Base-by-base conservation (phyloP, 2,888 invertebrate species). In the Eurytoma adleriae region DNA sequence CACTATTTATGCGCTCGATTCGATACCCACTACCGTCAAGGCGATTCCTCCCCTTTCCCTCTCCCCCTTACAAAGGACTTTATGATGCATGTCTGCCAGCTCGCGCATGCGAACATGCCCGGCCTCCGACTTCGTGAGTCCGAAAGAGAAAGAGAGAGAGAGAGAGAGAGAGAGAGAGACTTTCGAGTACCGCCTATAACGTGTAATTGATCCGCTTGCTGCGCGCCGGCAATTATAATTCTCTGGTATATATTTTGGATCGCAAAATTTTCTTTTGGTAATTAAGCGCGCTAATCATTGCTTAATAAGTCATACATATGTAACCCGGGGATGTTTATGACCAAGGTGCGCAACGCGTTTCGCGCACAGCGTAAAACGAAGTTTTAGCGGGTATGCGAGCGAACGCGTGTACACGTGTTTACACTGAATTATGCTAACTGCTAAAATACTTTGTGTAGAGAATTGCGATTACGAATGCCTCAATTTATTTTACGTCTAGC, bases 1-100 rank as follows among this genome's bases (percentile, higher is more conserved):
- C 87, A 86, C 86, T 87, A 85, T 88, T 88, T 87, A 88, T 87
- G 88, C 86, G 83, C 84, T 82, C 84, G 83, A 70, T 83, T 78
- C 76, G 75, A 76, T 81, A 62, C 79, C 59, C 76, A 68, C 70
- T 76, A 75, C 82, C 81, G 82, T 82, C 79, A 81, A 78, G 83
- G 83, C 83, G 83, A 85, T 86, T 84, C 84, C 2, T 16, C 64
- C 85, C 84, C 86, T 85, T 62, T 10, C 7, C 40, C 24, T 24
- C 24, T 1, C 40, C 18, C 85, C 84, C 86, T 85, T 72, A 72
- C 61, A 61, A 68, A 77, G 72, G 50, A 73, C 52, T 68, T 80
- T 77, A 72, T 57, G 72, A 61, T 80, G 7, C 40, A 66, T 50
- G 24, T 62, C 20, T 10, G 40, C 7, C 50, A 50, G 27, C 66